A percentile compares a stretch with the other conserved stretches of the same genome.
These are phyloP conservation scores for Musca vetustissima DNA, from an alignment of 1,140 invertebrate species.

Conservation along the genomic window DNA sequence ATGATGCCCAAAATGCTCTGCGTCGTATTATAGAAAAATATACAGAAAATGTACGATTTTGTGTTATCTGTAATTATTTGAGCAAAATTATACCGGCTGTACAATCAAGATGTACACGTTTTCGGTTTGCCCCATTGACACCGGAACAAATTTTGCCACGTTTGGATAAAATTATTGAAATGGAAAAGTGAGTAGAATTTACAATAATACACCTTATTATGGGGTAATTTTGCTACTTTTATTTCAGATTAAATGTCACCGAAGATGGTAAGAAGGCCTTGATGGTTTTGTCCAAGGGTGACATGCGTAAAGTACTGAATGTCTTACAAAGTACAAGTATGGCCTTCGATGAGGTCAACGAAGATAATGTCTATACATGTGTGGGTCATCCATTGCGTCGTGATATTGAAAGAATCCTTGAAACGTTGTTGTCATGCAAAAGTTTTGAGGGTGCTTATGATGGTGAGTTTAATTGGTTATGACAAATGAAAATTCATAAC, in stretches of 20 bases:
- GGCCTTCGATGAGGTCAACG: constrained; percentile 84
- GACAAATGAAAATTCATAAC: no score
- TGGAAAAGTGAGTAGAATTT: constrained; percentile 79
- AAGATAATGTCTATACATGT: constrained; percentile 93
- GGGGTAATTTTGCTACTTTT: neutral
- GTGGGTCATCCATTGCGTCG: constrained; percentile 91
- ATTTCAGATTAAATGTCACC: constrained; percentile 80
- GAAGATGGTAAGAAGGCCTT: constrained; percentile 91
- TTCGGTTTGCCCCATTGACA: constrained; percentile 91
- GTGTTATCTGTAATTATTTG: constrained; percentile 98
- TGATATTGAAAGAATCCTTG: constrained; percentile 88
- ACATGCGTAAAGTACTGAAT: constrained; percentile 97
- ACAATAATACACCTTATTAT: neutral
- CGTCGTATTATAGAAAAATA: constrained; percentile 98
- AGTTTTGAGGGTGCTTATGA: constrained; percentile 77
- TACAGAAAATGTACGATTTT: constrained; percentile 97
- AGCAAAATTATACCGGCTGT: constrained; percentile 98
- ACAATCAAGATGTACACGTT: constrained; percentile 96
- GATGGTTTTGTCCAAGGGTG: constrained; percentile 88
- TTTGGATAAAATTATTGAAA: constrained; percentile 79
- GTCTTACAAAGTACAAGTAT: constrained; percentile 91
- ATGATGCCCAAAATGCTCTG: constrained; percentile 98
- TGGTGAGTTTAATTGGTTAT: no score
- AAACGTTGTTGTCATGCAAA: constrained; percentile 86
- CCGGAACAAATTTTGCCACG: constrained; percentile 87